Evolutionary conservation across 2,797 vertebrate genomes (phyloP).

Genomic region (Sebastes glaucus): DNA sequence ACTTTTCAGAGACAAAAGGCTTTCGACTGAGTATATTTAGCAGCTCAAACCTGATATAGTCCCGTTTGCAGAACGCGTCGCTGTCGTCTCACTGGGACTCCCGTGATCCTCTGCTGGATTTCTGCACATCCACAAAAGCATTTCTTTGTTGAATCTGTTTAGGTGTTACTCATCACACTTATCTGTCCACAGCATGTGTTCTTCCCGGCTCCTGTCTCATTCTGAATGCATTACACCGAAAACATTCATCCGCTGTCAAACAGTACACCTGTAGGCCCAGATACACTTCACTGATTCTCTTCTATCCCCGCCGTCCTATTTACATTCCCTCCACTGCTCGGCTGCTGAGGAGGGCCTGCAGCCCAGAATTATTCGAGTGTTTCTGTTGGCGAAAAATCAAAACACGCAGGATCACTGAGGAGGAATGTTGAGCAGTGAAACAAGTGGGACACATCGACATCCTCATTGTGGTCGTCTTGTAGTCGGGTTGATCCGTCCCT

Average conservation of each 20-base stretch:
- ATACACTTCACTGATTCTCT: constrained; percentile 36
- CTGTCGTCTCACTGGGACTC: background rate
- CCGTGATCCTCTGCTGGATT: constrained; percentile 21
- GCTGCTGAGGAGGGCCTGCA: background rate
- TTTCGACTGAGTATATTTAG: constrained; percentile 14
- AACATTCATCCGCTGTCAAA: constrained; percentile 52
- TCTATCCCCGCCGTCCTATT: constrained; percentile 24
- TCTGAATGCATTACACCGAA: constrained; percentile 44
- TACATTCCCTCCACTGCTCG: constrained; percentile 9
- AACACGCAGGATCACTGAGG: background rate
- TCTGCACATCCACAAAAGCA: constrained; percentile 7
- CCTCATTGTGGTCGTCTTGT: background rate
- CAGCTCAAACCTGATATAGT: background rate
- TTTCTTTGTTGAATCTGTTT: constrained; percentile 44
- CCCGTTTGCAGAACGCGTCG: background rate
- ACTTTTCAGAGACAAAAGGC: background rate
- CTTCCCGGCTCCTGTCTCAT: constrained; percentile 13
- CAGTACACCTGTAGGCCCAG: constrained; percentile 46
- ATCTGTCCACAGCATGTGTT: constrained; percentile 46
- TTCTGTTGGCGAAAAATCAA: background rate
- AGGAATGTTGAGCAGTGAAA: background rate
- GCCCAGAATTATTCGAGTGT: constrained; percentile 1
- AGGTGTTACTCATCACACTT: constrained; percentile 42
- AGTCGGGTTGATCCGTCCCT: background rate
- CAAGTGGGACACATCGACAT: background rate